A percentile compares a stretch with the other conserved stretches of the same genome.
phyloP scores from a whole-genome alignment of 2,113 vertebrate species.

The Lepidothrix coronata region DNA sequence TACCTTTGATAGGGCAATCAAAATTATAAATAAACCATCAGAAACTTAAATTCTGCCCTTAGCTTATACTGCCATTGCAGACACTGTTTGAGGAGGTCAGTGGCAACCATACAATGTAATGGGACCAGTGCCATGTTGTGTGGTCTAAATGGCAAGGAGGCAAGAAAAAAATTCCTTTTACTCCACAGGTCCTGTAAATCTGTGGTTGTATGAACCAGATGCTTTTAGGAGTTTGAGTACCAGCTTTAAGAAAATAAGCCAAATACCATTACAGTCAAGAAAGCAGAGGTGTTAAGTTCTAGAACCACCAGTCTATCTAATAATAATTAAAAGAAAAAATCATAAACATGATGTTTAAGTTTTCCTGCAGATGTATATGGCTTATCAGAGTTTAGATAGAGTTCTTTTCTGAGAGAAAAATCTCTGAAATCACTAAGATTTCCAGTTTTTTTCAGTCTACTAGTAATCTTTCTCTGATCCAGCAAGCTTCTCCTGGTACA shows the following conservation, averaged over 20 bases:
- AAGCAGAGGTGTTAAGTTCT: neutral
- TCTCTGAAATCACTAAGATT: neutral
- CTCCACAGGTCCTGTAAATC: neutral
- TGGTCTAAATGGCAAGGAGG: neutral
- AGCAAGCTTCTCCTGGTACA: neutral
- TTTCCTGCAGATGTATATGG: neutral
- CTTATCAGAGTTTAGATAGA: neutral
- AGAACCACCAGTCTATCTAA: neutral
- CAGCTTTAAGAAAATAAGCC: neutral
- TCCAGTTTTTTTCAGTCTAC: neutral
- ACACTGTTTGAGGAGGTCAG: neutral
- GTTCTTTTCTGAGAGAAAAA: neutral
- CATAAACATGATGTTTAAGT: fast-evolving
- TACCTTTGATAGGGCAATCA: neutral
- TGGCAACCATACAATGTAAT: neutral
- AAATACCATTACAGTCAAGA: neutral
- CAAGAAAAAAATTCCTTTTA: neutral
- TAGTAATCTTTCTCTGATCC: neutral
- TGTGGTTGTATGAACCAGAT: neutral
- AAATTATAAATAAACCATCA: neutral
- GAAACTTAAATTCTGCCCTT: neutral
- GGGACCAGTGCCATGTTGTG: neutral
- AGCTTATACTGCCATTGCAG: neutral
- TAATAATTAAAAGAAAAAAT: neutral
- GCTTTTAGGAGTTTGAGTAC: neutral